These are phyloP conservation scores for Hypocryptadius cinnamomeus DNA, from an alignment of 2,113 vertebrate species.

Conservation along the genomic window DNA sequence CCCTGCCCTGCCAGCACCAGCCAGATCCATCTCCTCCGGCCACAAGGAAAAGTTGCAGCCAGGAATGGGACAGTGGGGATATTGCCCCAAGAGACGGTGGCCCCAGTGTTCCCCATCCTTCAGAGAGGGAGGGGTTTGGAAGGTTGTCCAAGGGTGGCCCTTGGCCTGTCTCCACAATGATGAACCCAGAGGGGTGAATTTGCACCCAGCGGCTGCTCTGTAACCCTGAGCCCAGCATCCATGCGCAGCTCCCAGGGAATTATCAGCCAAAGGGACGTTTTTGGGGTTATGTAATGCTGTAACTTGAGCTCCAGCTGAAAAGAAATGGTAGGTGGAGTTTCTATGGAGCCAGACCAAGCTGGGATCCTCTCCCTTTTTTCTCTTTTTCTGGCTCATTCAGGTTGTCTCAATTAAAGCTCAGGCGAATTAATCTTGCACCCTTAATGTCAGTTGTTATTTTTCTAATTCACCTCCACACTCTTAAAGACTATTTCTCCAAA, in stretches of 20 bases:
- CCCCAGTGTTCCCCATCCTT: neutral
- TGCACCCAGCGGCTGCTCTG: accelerated
- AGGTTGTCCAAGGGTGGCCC: neutral
- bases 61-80: neutral
- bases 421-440: conserved; percentile 48
- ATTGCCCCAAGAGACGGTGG: accelerated
- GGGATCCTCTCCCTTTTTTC: conserved; percentile 51
- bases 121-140: neutral
- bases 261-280: conserved; percentile 42
- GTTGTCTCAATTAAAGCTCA: conserved; percentile 42
- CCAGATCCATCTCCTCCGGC: neutral
- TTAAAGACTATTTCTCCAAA: conserved; percentile 60
- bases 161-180: neutral
- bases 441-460: conserved; percentile 64
- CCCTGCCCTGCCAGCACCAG: neutral
- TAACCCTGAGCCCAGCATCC: neutral
- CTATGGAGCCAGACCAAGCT: conserved; percentile 53
- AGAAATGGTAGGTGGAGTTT: conserved; percentile 41
- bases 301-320: conserved; percentile 44
- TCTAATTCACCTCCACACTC: conserved; percentile 57
- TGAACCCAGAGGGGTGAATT: neutral
- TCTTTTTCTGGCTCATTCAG: conserved; percentile 37
- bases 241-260: neutral
- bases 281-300: conserved; percentile 50
- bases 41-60: neutral